Evolutionary conservation across 2,113 vertebrate species (phyloP).

Genomic region (Anolis carolinensis): DNA sequence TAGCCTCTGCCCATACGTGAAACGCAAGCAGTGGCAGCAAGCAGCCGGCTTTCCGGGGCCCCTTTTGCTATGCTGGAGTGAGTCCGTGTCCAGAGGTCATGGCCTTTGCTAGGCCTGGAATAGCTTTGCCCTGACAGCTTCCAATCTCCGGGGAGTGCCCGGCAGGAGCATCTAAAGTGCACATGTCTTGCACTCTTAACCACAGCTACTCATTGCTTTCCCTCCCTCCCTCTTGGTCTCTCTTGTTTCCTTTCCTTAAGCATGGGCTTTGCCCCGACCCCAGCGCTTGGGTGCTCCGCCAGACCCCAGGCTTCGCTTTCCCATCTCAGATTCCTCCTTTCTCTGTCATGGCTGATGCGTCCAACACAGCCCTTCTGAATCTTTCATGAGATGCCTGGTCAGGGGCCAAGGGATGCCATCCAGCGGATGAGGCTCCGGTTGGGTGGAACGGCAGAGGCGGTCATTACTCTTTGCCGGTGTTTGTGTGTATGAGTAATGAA

Average conservation of each 20-base stretch:
- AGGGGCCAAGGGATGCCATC: neutral
- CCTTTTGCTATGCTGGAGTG: neutral
- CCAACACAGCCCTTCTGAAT: neutral
- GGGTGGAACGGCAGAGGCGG: neutral
- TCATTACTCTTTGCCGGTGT: neutral
- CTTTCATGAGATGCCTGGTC: neutral
- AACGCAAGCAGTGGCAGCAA: neutral
- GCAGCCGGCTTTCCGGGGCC: neutral
- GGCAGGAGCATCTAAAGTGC: neutral
- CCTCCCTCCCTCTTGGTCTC: too few species aligned
- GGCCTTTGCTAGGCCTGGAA: constrained; percentile 20
- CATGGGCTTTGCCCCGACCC: neutral
- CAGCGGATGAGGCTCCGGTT: neutral
- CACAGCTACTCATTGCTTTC: neutral
- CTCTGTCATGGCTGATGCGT: too few species aligned
- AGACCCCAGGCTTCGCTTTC: neutral
- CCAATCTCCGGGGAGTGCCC: neutral
- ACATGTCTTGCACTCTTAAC: neutral
- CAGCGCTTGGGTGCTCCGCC: neutral
- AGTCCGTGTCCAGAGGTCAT: neutral
- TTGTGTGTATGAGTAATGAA: too few species aligned
- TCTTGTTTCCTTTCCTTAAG: neutral
- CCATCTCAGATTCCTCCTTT: neutral
- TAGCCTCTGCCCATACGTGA: constrained; percentile 3
- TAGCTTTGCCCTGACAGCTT: constrained; percentile 19